Evolutionary conservation across 2,888 invertebrate species (phyloP).

Genomic region (Sphaeridia pumilis): DNA sequence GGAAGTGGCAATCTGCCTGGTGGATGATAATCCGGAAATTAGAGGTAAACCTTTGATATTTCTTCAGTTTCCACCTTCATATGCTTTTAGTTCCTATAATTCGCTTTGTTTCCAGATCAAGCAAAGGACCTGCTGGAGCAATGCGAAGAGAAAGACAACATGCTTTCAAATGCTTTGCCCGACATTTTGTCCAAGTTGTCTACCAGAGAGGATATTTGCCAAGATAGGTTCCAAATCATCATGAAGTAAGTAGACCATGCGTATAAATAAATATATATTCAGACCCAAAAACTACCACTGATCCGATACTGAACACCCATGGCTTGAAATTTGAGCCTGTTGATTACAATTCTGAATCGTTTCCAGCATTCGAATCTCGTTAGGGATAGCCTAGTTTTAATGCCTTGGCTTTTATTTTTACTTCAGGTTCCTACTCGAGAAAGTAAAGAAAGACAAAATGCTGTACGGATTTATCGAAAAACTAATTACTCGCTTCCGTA

Average conservation of each 20-base stretch:
- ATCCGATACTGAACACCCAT: too few relatives aligned
- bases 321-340: too few relatives aligned
- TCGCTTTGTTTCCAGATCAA: slow-evolving; percentile 4
- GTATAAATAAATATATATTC: too few relatives aligned
- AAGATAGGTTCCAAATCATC: slow-evolving; percentile 23
- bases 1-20: slow-evolving; percentile 25
- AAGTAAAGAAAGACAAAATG: slow-evolving; percentile 31
- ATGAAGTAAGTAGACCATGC: slow-evolving; percentile 28
- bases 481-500: slow-evolving; percentile 25
- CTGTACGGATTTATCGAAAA: slow-evolving; percentile 28
- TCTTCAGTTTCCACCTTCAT: too few relatives aligned
- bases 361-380: background rate
- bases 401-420: background rate
- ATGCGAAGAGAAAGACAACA: slow-evolving; percentile 31
- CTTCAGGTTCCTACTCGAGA: slow-evolving; percentile 21
- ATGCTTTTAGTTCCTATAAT: too few relatives aligned
- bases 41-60: too few relatives aligned
- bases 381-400: background rate
- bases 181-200: slow-evolving; percentile 30
- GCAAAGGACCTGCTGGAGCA: slow-evolving; percentile 31
- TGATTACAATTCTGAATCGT: too few relatives aligned
- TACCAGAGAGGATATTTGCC: slow-evolving; percentile 19
- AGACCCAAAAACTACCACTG: too few relatives aligned
- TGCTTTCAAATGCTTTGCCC: slow-evolving; percentile 29
- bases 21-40: slow-evolving; percentile 20